Percentiles rank a stretch among this genome's conserved stretches.
phyloP scores from a whole-genome alignment of 2,113 vertebrate genomes.

The Onychorhynchus coronatus region DNA sequence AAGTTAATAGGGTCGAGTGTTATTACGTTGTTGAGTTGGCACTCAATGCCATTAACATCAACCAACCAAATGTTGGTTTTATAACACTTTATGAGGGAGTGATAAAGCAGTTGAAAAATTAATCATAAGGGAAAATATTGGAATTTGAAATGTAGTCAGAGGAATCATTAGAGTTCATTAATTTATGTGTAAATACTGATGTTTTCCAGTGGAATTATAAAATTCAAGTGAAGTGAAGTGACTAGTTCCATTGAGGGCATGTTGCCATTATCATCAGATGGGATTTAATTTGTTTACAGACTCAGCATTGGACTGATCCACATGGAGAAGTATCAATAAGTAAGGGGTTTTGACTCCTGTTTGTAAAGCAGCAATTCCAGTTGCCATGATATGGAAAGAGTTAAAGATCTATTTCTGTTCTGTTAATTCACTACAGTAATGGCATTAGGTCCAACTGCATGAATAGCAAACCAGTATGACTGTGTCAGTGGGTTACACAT shows the following conservation, averaged over 20 bases:
- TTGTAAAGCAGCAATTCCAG: background rate
- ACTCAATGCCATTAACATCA: conserved; percentile 54
- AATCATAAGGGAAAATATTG: conserved; percentile 50
- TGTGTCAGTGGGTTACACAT: background rate
- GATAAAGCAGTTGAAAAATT: conserved; percentile 63
- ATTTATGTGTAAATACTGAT: conserved; percentile 54
- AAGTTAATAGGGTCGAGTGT: conserved; percentile 34
- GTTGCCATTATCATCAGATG: conserved; percentile 40
- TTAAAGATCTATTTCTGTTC: background rate
- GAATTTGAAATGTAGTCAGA: conserved; percentile 44
- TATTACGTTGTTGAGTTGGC: conserved; percentile 53
- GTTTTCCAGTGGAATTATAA: conserved; percentile 50
- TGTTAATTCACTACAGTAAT: background rate
- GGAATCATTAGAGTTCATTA: conserved; percentile 52
- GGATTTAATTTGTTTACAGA: conserved; percentile 45
- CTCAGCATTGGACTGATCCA: background rate
- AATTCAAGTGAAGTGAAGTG: conserved; percentile 24
- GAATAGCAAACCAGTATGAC: background rate
- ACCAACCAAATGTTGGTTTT: conserved; percentile 48
- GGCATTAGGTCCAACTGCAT: background rate
- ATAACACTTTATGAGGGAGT: conserved; percentile 35
- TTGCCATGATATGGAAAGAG: background rate
- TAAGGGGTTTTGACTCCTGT: background rate
- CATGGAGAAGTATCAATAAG: background rate
- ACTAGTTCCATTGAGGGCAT: conserved; percentile 24